Percentiles rank a stretch among this genome's conserved stretches.
Evolutionary conservation across 2,888 invertebrate genomes (phyloP).

Genomic region (Chrysolina oricalcia): DNA sequence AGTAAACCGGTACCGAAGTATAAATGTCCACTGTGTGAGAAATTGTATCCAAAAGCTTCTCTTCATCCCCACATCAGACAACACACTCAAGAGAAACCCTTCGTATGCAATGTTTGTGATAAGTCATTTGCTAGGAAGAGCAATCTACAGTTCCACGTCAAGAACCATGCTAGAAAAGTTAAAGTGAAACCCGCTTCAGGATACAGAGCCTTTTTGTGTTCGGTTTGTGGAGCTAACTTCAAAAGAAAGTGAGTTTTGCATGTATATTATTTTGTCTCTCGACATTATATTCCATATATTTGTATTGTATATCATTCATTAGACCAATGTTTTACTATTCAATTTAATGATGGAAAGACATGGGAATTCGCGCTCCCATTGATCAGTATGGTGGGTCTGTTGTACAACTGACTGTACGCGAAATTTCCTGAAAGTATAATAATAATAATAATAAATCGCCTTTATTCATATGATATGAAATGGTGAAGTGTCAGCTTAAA

Average conservation of each 20-base stretch:
- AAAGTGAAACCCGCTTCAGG: constrained; percentile 35
- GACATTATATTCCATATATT: no score
- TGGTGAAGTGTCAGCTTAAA: no score
- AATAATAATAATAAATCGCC: no score
- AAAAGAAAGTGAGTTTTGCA: constrained; percentile 70
- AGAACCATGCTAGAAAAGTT: constrained; percentile 66
- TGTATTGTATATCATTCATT: no score
- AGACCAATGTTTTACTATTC: no score
- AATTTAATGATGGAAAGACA: no score
- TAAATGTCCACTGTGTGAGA: constrained; percentile 81
- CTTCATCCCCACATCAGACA: constrained; percentile 81
- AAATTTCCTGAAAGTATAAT: no score
- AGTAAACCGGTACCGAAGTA: constrained; percentile 72
- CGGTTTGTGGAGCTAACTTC: constrained; percentile 72
- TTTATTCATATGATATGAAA: no score
- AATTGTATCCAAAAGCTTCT: constrained; percentile 78
- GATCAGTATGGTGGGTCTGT: no score
- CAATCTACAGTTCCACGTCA: constrained; percentile 78
- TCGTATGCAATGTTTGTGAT: constrained; percentile 78
- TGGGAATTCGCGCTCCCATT: no score
- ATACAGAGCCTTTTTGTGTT: constrained; percentile 68
- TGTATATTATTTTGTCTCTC: background rate
- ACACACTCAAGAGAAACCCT: constrained; percentile 85
- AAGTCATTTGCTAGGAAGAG: constrained; percentile 80
- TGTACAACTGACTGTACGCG: no score